These are phyloP conservation scores for Rhagonycha lutea DNA, from an alignment of 2,888 invertebrate genomes.

Conservation along the genomic window DNA sequence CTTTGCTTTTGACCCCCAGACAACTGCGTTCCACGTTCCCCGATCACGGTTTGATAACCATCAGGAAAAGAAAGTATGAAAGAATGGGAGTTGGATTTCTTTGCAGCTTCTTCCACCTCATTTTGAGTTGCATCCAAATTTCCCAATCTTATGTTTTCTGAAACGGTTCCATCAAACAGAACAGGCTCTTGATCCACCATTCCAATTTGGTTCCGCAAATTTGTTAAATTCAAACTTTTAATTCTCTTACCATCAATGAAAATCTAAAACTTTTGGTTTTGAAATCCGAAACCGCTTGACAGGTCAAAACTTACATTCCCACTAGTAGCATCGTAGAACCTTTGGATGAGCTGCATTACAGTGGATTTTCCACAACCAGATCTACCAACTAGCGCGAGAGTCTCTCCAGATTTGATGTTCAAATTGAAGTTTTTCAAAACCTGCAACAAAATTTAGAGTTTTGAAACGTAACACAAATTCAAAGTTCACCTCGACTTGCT, in stretches of 20 bases:
- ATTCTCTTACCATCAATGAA: slow-evolving; percentile 70
- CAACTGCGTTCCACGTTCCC: slow-evolving; percentile 80
- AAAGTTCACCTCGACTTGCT: slow-evolving; percentile 47
- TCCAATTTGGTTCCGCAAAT: slow-evolving; percentile 82
- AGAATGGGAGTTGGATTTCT: slow-evolving; percentile 76
- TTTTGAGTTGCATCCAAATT: slow-evolving; percentile 64
- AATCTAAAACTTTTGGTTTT: slow-evolving; percentile 56
- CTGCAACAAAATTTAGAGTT: slow-evolving; percentile 42
- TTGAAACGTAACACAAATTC: slow-evolving; percentile 23
- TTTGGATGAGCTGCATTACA: slow-evolving; percentile 70
- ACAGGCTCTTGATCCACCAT: slow-evolving; percentile 91
- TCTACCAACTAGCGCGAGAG: slow-evolving; percentile 73
- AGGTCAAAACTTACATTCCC: slow-evolving; percentile 64
- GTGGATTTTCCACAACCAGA: slow-evolving; percentile 82
- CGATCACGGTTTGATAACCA: slow-evolving; percentile 83
- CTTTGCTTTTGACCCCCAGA: slow-evolving; percentile 90
- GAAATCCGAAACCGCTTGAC: background rate
- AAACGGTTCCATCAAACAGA: slow-evolving; percentile 81
- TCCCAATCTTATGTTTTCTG: slow-evolving; percentile 83
- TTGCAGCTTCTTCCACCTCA: slow-evolving; percentile 71
- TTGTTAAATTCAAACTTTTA: slow-evolving; percentile 73
- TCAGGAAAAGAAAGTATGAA: slow-evolving; percentile 77
- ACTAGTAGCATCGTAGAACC: slow-evolving; percentile 70
- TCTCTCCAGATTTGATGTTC: slow-evolving; percentile 70
- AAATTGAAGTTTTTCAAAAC: slow-evolving; percentile 68